Evolutionary conservation across 2,888 invertebrate genomes (phyloP), one percentile per base, ranked within the genome.

Genomic region (Apeira syringaria): DNA sequence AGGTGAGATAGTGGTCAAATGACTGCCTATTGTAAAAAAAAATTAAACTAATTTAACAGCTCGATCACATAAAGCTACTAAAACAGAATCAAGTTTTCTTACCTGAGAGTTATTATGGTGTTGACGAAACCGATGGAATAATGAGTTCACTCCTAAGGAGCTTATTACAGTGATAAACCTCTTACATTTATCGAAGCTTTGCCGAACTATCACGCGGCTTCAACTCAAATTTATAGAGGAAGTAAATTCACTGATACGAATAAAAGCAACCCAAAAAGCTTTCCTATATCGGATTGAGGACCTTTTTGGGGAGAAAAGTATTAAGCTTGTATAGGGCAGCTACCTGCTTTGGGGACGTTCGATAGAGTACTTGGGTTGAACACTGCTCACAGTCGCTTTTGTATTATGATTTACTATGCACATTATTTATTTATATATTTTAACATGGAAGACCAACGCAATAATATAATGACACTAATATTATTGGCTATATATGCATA

Each of bases 271-370:
- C 37, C 32, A 33, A 43, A 48, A 60, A 44, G 57, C 52, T 48
- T 53, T 50, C 46, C 49, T 38, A 53, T 64, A 63, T 61, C 50
- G 52, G 42, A 47, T 60, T 44, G 37, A 42, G 31, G 32, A 30
- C 46, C 50, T 13, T 38, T 56, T 49, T 47, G 40, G 47, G 49
- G 47, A 44, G n/a, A 30, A 50, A 48, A 32, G 43, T 49, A 35
- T 39, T 26, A 43, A 48, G 41, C 52, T 45, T 52, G 32, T 43
- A 30, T 29, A 36, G 20, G 30, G 31, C 50, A 49, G 45, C 43
- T 48, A 50, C 47, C 54, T 50, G 39, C 12, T 43, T 46, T 36
- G 33, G 40, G 37, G 20, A 32, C 43, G 30, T 36, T 37, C 27
- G 43, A 49, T 35, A 41, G 35, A 41, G 41, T 49, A 34, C 49